Base-by-base conservation (phyloP, 1,140 invertebrate species). In the Pseudobourletiella spinata region DNA sequence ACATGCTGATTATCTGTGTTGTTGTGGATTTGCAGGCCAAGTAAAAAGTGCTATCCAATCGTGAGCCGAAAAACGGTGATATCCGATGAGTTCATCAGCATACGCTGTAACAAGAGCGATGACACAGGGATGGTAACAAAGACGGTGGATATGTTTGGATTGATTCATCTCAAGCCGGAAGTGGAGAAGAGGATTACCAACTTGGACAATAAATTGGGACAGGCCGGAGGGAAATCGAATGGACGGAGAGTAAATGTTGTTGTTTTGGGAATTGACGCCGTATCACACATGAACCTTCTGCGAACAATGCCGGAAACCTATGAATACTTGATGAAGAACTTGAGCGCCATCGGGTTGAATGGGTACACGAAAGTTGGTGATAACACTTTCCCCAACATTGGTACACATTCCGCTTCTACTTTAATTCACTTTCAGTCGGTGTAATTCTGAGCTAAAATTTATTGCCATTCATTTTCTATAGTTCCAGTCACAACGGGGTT, bases 401-500 rank as follows among this genome's bases (percentile, higher is more conserved):
- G 30, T 43, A 43, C 28, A 2, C 46, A 2, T 18, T 2, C 11
- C n/a, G 11, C n/a, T 39, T 39, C n/a, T 39, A 39, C 35, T 29
- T 20, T 55, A 16, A 50, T 88, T 83, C 86, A 51, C 78, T 46
- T n/a, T 18, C 3, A 18, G n/a, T 39, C 24, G 24, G 24, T 20
- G 6, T 20, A 3, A 8, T 8, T 22, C 43, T 11, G 43, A 11
- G 24, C 43, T 46, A 8, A 46, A 20, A n/a, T 11, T 11, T 39
- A 39, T 46, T 46, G 24, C 24, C n/a, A 8, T 22, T 46, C 24
- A 6, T 46, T 4, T 20, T 20, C 29, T 16, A 52, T 6, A 52
- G 50, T 52, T 0, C 82, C 88, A 0, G 75, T 87, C 8, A 72
- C 91, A 0, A 83, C 82, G 1, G 88, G 88, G 0, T 70, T 83